phyloP scores from a whole-genome alignment of 2,113 vertebrate species.

The Haliaeetus leucogaster region DNA sequence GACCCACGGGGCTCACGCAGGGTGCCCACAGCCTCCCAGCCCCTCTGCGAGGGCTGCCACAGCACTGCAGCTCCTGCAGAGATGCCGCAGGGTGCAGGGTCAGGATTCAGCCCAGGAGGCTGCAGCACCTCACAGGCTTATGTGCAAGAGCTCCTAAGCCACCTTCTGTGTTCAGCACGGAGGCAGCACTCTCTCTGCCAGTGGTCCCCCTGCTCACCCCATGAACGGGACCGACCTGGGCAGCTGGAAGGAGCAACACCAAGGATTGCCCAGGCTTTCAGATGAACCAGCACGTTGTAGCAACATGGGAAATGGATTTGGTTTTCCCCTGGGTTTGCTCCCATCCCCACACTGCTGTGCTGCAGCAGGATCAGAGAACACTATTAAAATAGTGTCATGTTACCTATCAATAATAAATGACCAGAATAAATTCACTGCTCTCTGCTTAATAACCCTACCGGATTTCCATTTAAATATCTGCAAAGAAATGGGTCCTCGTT shows the following conservation, averaged over 20 bases:
- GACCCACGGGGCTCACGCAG: accelerated
- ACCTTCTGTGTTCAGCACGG: accelerated
- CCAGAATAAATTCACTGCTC: conserved; percentile 34
- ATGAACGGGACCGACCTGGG: accelerated
- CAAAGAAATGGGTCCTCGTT: neutral
- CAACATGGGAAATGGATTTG: neutral
- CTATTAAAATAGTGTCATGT: conserved; percentile 22
- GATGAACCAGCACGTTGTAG: neutral
- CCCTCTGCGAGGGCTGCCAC: neutral
- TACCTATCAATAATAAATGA: conserved; percentile 45
- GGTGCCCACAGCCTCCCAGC: neutral
- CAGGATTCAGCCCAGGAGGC: neutral
- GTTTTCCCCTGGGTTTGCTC: neutral
- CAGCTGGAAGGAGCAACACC: neutral
- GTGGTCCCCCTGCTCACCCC: neutral
- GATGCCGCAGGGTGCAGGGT: accelerated
- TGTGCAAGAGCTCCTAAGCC: neutral
- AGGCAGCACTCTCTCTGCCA: neutral
- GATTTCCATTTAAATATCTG: neutral
- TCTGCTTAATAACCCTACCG: neutral
- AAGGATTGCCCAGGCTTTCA: neutral
- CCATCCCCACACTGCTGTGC: neutral
- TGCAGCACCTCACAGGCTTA: neutral
- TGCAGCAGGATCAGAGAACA: conserved; percentile 2
- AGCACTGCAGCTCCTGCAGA: neutral